Evolutionary conservation across 2,888 invertebrate species (phyloP), one percentile per base, ranked within the genome.

Genomic region (Apamea monoglypha): DNA sequence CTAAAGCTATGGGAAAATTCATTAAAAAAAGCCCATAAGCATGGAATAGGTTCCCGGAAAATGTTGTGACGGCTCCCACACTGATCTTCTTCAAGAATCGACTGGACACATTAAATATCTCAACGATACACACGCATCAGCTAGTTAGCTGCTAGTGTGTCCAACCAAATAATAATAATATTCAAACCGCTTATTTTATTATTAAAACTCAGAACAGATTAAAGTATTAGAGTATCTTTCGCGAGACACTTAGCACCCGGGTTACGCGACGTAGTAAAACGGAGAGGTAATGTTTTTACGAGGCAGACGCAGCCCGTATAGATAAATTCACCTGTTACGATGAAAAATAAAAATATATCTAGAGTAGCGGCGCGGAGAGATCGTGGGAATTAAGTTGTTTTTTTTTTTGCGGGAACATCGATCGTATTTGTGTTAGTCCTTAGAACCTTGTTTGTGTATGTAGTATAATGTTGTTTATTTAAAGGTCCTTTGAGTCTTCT

Each of bases 271-370:
- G 75, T 76, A 64, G 59, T 87, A 83, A 86, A 87, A 61, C 80
- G 80, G 44, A 61, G 25, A 70, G 61, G 79, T 82, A 87, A 87
- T 84, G 78, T 75, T 85, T 88, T 89, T 89, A 89, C 76, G 87
- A 87, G 80, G 72, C 61, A 82, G 67, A 84, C 81, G 64, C 61
- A 74, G 69, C 36, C 77, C 21, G 80, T 89, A 83, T 80, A 84
- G 80, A 90, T 88, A 89, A 87, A 83, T 81, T 86, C 84, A 85
- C 83, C 76, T 82, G 75, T 71, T 83, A 53, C 83, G 78, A 74
- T 77, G 85, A 83, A 88, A 89, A 83, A 88, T 83, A 86, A 88
- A 90, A 87, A 86, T 47, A 63, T 76, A 76, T 68, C 63, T 72
- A 50, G 16, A 81, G 82, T 75, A 80, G 85, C 21, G 44, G 18